A percentile compares a stretch with the other conserved stretches of the same genome.
phyloP scores from a whole-genome alignment of 2,113 vertebrate genomes.

The Centropristis striata region DNA sequence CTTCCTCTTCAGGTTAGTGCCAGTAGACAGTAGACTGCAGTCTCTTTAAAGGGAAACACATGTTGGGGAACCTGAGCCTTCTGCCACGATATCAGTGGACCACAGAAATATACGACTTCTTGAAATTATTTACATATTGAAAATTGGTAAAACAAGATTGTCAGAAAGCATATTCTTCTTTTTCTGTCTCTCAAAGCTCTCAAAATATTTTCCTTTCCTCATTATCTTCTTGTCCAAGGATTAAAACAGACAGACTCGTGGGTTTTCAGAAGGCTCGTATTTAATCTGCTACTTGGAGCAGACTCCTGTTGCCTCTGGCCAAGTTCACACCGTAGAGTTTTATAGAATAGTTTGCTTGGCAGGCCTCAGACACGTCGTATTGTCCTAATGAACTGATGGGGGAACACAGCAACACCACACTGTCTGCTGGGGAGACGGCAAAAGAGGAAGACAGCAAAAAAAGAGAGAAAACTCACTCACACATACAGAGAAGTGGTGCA shows the following conservation, averaged over 20 bases:
- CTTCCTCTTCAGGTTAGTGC: constrained; percentile 24
- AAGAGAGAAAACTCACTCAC: no score
- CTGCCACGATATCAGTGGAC: neutral
- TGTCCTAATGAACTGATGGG: constrained; percentile 66
- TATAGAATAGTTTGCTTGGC: constrained; percentile 57
- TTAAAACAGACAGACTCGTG: constrained; percentile 22
- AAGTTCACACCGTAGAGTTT: constrained; percentile 60
- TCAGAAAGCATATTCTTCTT: neutral
- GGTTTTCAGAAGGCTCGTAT: constrained; percentile 12
- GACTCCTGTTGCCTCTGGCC: constrained; percentile 66
- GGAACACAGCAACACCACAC: constrained; percentile 12
- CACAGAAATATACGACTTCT: neutral
- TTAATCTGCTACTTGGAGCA: constrained; percentile 37
- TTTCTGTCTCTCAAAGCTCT: neutral
- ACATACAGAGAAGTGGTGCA: neutral
- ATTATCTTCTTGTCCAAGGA: constrained; percentile 3
- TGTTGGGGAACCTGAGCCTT: constrained; percentile 23
- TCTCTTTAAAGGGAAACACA: constrained; percentile 44
- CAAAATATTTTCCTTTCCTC: no score
- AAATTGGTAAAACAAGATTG: neutral
- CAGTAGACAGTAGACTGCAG: constrained; percentile 38
- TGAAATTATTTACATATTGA: neutral
- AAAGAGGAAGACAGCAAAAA: neutral
- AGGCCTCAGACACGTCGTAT: constrained; percentile 55
- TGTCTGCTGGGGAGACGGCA: constrained; percentile 20